Evolutionary conservation across 2,113 vertebrate species (phyloP), one percentile per base, ranked within the genome.

Genomic region (Hiodon tergisus): DNA sequence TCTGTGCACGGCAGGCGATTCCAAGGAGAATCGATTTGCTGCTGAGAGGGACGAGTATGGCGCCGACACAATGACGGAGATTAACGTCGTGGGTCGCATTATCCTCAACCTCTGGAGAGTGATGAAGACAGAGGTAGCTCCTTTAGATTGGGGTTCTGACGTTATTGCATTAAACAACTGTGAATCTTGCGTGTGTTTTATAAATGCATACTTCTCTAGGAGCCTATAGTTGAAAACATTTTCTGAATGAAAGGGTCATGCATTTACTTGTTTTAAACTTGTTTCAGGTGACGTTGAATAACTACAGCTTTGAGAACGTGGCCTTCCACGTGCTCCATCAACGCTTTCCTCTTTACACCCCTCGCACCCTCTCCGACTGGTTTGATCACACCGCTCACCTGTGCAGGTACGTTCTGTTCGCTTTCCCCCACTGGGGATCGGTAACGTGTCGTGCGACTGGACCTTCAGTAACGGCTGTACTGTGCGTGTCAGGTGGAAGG

Each of bases 261-360:
- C 6, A 48, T 50, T 70, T 54, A 54, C 0, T 50, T 53, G 13
- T 79, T 81, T 6, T 81, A 51, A 71, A 71, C 75, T 6, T 66
- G 78, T 80, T 78, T 16, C 84, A 99, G 97, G 95, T 93, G 85
- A 90, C 94, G n/a, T 79, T 99, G 73, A 98, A 92, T 67, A 97
- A 92, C 87, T 99, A 99, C 83, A 92, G 91, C 11, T 99, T 99
- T 89, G 96, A 99, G 92, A 99, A 98, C 0, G 97, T 99, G 86
- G 94, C 94, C 51, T 99, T 98, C 86, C 96, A 99, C 65, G 80
- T 98, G 72, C 95, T 99, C 77, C 97, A 98, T 87, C 95, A 98
- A 76, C 95, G 97, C 72, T 98, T 97, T 81, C 96, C 97, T 55
- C 85, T 95, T 3, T 98, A 94, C 87, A 96, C 91, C 4, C 90